Evolutionary conservation across 1,140 invertebrate genomes (phyloP), one percentile per base, ranked within the genome.

Genomic region (Acromyrmex echinatior): DNA sequence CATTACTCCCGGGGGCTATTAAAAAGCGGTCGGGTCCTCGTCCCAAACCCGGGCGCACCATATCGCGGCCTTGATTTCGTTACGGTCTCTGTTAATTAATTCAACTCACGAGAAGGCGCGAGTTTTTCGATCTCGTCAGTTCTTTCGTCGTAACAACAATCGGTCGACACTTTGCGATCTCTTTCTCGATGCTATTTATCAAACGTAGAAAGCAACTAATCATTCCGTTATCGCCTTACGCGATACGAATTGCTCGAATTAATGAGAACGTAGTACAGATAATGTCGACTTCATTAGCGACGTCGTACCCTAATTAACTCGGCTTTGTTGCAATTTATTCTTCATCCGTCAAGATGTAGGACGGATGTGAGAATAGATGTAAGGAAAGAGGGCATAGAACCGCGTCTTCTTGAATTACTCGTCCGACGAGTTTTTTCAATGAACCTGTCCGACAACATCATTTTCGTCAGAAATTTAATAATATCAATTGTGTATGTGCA

Each of bases 1-100:
- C 84, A 78, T 87, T 80, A 73, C 74, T 88, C 60, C 73, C n/a
- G 53, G 65, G 65, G 86, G 88, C 85, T 87, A 88, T 87, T 88
- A 88, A 88, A 87, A 88, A 88, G 77, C 87, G 71, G 62, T 63
- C 45, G 70, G 18, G 60, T 79, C 76, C 51, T 73, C 82, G 66
- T 49, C 35, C 87, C 28, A 60, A 70, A 49, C 51, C 53, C 60
- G 74, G 66, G 74, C 68, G 74, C 51, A 25, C n/a, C 31, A 16
- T 28, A 31, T 6, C 45, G 74, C 74, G 74, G 62, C 74, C 65
- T 79, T 73, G 74, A 86, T 88, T 88, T 86, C 60, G 82, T 25
- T 56, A 68, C 87, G 74, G 66, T 16, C 74, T 35, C 39, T 39
- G 74, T 79, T 88, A 88, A 88, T 88, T 88, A 86, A 88, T 88